A percentile compares a stretch with the other conserved stretches of the same genome.
Evolutionary conservation across 2,113 vertebrate species (phyloP).

Genomic region (Apaloderma vittatum): DNA sequence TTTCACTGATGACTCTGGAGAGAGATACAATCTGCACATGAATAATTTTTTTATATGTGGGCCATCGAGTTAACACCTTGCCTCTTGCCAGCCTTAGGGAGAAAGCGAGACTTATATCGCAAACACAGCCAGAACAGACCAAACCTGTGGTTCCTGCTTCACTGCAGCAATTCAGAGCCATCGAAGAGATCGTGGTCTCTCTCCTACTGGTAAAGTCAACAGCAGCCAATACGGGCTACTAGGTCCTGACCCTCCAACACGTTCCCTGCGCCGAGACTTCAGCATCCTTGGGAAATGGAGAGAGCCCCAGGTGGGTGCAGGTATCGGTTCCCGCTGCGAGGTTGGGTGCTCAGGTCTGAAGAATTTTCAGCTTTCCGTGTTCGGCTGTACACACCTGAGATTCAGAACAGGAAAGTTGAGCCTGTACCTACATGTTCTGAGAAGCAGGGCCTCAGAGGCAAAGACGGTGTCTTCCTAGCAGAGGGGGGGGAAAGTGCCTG

Average conservation of each 20-base stretch:
- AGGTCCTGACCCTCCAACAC: not conserved
- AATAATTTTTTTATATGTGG: not conserved
- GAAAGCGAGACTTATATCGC: not conserved
- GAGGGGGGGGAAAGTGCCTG: not conserved
- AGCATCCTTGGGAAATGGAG: rapidly evolving
- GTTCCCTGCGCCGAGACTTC: not conserved
- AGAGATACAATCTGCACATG: not conserved
- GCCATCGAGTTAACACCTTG: not conserved
- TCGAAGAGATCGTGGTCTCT: not conserved
- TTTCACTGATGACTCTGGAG: not conserved
- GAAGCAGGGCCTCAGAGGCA: slow-evolving; percentile 8
- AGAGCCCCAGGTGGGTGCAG: not conserved
- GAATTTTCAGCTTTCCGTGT: not conserved
- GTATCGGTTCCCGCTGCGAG: not conserved
- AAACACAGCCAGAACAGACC: not conserved
- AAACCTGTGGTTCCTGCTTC: slow-evolving; percentile 29
- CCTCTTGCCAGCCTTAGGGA: not conserved
- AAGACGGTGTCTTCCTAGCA: not conserved
- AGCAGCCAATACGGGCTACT: not conserved
- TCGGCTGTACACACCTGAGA: not conserved
- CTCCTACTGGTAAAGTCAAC: not conserved
- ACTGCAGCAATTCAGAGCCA: not conserved
- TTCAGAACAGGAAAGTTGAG: not conserved
- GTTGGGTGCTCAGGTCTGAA: not conserved
- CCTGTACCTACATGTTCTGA: slow-evolving; percentile 42